Percentiles rank a stretch among this genome's conserved stretches.
These are phyloP conservation scores for Notiomystis cincta DNA, from an alignment of 2,113 vertebrate species.

Conservation along the genomic window DNA sequence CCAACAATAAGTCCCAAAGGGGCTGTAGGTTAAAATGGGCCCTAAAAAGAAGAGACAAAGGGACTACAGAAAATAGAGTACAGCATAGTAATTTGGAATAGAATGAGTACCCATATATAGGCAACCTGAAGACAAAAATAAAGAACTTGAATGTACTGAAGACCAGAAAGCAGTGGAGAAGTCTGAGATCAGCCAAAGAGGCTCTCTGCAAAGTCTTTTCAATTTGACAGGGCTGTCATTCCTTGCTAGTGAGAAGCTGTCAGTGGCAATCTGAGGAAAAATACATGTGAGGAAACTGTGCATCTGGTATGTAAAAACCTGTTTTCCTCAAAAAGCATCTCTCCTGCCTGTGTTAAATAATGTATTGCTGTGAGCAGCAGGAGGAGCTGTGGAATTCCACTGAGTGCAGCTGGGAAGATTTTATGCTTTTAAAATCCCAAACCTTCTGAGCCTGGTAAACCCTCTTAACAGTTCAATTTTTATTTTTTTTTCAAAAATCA, in stretches of 20 bases:
- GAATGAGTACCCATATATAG: background rate
- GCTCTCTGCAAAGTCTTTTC: background rate
- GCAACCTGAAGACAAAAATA: background rate
- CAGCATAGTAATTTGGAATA: background rate
- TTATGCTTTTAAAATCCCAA: background rate
- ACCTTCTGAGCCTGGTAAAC: background rate
- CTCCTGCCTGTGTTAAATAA: slow-evolving; percentile 20
- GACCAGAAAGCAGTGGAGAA: background rate
- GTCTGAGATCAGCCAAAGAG: background rate
- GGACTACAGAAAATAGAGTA: background rate
- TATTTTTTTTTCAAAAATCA: background rate
- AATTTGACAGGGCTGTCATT: background rate
- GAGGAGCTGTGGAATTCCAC: slow-evolving; percentile 41
- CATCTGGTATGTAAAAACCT: background rate
- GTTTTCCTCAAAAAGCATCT: slow-evolving; percentile 16
- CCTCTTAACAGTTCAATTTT: background rate
- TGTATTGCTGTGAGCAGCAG: slow-evolving; percentile 8
- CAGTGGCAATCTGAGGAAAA: background rate
- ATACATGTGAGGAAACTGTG: background rate
- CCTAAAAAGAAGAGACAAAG: background rate
- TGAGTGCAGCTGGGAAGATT: background rate
- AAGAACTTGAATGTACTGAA: background rate
- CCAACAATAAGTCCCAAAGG: background rate
- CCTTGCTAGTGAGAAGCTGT: background rate
- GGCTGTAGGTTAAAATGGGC: background rate